Evolutionary conservation across 2,113 vertebrate genomes (phyloP).

Genomic region (Sclerurus mexicanus): DNA sequence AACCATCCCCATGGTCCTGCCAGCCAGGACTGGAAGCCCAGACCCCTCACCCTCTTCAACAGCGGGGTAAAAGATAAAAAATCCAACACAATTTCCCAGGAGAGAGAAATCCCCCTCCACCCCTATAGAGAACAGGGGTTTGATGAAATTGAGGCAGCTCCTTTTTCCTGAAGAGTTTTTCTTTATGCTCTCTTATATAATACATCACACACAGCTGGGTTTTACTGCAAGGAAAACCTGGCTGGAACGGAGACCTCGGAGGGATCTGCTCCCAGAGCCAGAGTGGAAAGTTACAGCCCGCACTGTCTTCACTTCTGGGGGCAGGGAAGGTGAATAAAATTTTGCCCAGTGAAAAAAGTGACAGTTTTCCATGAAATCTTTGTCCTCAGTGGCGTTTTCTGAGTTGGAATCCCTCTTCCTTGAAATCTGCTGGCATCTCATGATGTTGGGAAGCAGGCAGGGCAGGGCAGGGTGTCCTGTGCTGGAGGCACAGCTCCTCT

Average conservation of each 20-base stretch:
- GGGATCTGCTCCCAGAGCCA: neutral
- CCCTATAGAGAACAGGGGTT: neutral
- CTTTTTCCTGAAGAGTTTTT: neutral
- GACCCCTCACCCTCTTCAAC: neutral
- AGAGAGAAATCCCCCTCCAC: neutral
- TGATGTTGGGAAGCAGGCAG: neutral
- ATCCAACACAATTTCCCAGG: neutral
- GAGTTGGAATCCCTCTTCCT: neutral
- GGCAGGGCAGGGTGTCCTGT: neutral
- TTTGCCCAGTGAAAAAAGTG: neutral
- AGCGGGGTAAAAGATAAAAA: neutral
- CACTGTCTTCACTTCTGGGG: fast-evolving
- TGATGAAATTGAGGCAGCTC: neutral
- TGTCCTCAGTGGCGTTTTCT: neutral
- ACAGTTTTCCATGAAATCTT: fast-evolving
- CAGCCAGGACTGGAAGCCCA: neutral
- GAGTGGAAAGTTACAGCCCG: neutral
- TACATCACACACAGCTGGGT: neutral
- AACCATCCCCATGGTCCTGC: neutral
- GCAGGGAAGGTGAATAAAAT: neutral
- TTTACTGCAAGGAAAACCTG: neutral
- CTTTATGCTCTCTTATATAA: neutral
- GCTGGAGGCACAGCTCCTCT: neutral
- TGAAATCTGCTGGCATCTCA: neutral
- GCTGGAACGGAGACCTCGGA: neutral